Conservation (phyloP, 2,888 invertebrate genomes). For the Netelia inedita region DNA sequence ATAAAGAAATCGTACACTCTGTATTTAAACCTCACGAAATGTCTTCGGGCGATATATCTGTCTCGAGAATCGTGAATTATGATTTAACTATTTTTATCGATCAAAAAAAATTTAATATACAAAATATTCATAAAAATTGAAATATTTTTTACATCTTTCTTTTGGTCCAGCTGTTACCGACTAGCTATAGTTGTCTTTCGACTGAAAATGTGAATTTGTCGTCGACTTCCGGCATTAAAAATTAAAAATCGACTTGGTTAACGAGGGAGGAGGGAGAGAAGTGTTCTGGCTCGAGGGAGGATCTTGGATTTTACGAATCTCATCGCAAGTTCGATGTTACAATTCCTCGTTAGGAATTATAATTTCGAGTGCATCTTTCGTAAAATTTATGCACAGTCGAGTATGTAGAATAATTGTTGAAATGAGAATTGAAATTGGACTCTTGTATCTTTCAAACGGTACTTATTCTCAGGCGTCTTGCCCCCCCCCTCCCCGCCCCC, state of each 20-base stretch:
- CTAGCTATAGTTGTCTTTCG: too few species aligned
- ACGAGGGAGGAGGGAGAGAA: too few species aligned
- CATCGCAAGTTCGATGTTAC: neutral
- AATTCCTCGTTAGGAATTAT: neutral
- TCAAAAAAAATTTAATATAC: neutral
- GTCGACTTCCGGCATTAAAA: too few species aligned
- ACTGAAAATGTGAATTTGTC: too few species aligned
- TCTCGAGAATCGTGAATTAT: too few species aligned
- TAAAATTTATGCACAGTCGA: conserved; percentile 36
- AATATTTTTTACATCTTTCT: neutral
- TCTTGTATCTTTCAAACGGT: conserved; percentile 26
- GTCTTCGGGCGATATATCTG: neutral
- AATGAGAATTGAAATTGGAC: conserved; percentile 51
- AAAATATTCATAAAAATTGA: neutral
- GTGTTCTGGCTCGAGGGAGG: too few species aligned
- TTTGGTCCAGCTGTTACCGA: neutral
- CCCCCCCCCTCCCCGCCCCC: neutral
- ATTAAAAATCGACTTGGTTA: too few species aligned
- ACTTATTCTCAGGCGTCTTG: neutral
- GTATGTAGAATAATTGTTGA: conserved; percentile 41
- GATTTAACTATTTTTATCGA: too few species aligned
- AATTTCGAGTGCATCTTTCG: neutral
- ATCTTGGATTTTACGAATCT: conserved; percentile 41
- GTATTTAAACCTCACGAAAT: neutral
- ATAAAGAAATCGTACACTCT: conserved; percentile 50